These are phyloP conservation scores for Trachelus stipa DNA, from an alignment of 2,888 invertebrate species.

Conservation along the genomic window DNA sequence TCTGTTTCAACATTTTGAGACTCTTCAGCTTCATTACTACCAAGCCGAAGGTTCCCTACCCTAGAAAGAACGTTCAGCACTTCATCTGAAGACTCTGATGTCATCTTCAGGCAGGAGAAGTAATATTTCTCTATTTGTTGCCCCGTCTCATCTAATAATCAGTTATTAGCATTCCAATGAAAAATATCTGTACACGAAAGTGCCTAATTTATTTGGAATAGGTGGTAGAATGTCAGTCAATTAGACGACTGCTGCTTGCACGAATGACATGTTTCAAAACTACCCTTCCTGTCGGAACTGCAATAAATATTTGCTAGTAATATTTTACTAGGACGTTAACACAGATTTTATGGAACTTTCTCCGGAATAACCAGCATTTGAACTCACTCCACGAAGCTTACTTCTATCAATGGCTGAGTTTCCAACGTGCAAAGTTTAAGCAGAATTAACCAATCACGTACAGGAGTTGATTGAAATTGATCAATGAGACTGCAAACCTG, in stretches of 20 bases:
- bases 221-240: neutral
- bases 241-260: neutral
- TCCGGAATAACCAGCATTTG: neutral
- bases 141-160: constrained; percentile 43
- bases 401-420: neutral
- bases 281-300: neutral
- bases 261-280: constrained; percentile 1
- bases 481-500: too few relatives aligned
- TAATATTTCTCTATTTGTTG: constrained; percentile 38
- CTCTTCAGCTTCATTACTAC: constrained; percentile 39
- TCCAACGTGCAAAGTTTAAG: too few relatives aligned
- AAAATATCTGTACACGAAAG: neutral
- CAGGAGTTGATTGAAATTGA: too few relatives aligned
- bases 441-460: too few relatives aligned
- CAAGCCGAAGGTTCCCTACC: constrained; percentile 45
- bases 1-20: constrained; percentile 32
- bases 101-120: constrained; percentile 44
- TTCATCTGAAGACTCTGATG: constrained; percentile 49
- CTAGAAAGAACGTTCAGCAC: constrained; percentile 44
- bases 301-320: neutral
- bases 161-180: neutral
- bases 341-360: neutral
- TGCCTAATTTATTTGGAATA: neutral
- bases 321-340: neutral
- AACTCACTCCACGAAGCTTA: neutral